These are phyloP conservation scores for Minunthozetes semirufus DNA, from an alignment of 2,888 invertebrate species.

Conservation along the genomic window DNA sequence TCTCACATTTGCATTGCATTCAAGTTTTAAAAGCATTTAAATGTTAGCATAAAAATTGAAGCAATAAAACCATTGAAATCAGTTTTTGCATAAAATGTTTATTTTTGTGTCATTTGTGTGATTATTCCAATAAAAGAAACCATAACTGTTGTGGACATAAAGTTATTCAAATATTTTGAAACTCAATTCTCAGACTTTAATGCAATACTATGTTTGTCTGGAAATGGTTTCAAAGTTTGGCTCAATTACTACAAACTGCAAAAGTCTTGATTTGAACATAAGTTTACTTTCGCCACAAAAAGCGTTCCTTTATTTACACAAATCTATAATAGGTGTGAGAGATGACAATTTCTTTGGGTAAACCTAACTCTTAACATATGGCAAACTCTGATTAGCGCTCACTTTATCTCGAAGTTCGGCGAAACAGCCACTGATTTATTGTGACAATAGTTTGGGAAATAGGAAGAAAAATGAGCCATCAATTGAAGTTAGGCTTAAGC, in stretches of 20 bases:
- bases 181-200: too few species aligned
- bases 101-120: too few species aligned
- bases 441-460: slow-evolving; percentile 10
- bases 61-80: neutral
- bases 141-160: too few species aligned
- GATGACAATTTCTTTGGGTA: slow-evolving; percentile 15
- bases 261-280: neutral
- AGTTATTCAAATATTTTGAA: too few species aligned
- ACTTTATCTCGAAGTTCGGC: slow-evolving; percentile 6
- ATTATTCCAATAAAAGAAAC: too few species aligned
- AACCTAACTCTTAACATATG: slow-evolving; percentile 13
- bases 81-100: neutral
- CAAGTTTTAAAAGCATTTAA: neutral
- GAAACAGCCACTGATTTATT: slow-evolving; percentile 17
- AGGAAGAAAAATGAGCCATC: slow-evolving; percentile 21
- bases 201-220: too few species aligned
- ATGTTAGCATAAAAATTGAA: too few species aligned
- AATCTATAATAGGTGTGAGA: slow-evolving; percentile 13
- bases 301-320: slow-evolving; percentile 9
- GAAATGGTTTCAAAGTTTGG: neutral
- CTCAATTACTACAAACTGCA: neutral
- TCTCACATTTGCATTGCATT: neutral
- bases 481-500: neutral
- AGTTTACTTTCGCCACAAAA: slow-evolving; percentile 15
- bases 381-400: neutral